phyloP scores from a whole-genome alignment of 2,113 vertebrate species.

The Bubo scandiacus region DNA sequence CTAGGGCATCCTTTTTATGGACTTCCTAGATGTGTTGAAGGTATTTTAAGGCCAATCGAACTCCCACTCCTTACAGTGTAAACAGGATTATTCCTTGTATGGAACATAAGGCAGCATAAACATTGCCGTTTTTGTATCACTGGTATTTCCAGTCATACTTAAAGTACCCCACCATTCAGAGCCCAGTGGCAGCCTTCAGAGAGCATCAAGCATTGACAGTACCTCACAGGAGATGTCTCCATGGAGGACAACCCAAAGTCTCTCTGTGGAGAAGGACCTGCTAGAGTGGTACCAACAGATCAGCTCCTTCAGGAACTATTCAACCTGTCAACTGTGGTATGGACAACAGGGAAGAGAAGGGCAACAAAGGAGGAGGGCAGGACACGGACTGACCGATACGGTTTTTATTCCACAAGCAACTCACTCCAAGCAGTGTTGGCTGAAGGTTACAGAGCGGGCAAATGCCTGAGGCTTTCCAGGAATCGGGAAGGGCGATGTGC shows the following conservation, averaged over 20 bases:
- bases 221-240: neutral
- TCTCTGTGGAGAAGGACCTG: neutral
- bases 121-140: neutral
- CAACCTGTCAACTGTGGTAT: accelerated
- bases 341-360: neutral
- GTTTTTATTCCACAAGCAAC: neutral
- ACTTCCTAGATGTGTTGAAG: neutral
- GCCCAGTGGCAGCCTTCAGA: neutral
- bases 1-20: neutral
- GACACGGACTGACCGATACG: neutral
- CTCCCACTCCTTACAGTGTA: neutral
- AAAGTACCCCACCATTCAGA: neutral
- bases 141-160: neutral
- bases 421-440: neutral
- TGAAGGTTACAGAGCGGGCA: neutral
- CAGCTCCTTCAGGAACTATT: neutral
- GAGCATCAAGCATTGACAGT: neutral
- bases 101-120: neutral
- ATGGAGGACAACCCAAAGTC: neutral
- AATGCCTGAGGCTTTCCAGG: neutral
- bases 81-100: neutral
- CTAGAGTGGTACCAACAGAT: neutral
- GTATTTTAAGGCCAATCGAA: neutral
- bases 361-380: neutral
- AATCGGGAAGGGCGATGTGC: accelerated